phyloP scores from a whole-genome alignment of 2,113 vertebrate genomes.

The Campylomormyrus numenius region DNA sequence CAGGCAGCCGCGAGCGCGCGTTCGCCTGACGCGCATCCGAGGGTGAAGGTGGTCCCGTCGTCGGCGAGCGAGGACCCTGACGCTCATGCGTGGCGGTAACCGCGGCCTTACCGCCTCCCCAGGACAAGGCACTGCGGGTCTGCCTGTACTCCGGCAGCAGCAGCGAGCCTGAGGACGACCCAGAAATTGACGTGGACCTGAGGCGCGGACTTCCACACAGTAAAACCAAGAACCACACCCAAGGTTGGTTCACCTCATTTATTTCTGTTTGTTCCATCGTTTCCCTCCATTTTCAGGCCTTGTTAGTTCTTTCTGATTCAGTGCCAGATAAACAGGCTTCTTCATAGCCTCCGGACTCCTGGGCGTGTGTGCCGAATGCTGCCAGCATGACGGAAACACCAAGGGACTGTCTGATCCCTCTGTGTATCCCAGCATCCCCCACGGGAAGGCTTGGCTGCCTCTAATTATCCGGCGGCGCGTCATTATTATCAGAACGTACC shows the following conservation, averaged over 20 bases:
- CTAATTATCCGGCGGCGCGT: background rate
- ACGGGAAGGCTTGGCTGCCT: background rate
- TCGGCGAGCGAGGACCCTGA: background rate
- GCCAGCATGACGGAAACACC: background rate
- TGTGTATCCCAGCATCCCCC: background rate
- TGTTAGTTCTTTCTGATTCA: background rate
- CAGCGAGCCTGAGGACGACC: slow-evolving; percentile 48
- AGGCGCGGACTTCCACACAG: slow-evolving; percentile 25
- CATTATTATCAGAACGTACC: background rate
- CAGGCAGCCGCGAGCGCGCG: background rate
- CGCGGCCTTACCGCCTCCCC: slow-evolving; percentile 20
- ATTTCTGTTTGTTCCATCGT: background rate
- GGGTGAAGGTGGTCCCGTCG: background rate
- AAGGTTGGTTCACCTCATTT: background rate
- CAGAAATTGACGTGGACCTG: slow-evolving; percentile 30
- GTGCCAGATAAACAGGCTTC: background rate
- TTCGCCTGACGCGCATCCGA: background rate
- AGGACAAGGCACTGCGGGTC: slow-evolving; percentile 51
- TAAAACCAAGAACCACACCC: background rate
- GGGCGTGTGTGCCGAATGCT: background rate
- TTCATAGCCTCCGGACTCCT: background rate
- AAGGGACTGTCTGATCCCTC: background rate
- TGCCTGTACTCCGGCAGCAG: slow-evolving; percentile 52
- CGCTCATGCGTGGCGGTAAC: background rate
- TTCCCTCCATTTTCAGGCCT: background rate